A percentile compares a stretch with the other conserved stretches of the same genome.
These are phyloP conservation scores for Gerris lacustris DNA, from an alignment of 2,888 invertebrate genomes.

Conservation along the genomic window DNA sequence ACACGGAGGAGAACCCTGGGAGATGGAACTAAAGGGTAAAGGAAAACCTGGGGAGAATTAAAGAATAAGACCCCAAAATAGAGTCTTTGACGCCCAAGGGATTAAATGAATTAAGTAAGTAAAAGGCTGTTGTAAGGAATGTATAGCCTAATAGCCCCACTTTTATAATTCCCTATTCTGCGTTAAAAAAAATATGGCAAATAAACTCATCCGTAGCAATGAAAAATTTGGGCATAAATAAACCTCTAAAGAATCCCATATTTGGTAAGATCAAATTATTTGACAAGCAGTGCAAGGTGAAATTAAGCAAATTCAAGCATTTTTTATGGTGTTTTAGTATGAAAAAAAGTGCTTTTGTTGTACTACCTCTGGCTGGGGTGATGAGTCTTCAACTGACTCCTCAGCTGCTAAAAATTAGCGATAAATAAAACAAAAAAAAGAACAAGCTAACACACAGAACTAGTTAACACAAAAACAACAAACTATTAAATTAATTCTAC, in stretches of 20 bases:
- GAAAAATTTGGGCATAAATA: background rate
- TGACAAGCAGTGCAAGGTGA: background rate
- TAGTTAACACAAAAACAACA: no score
- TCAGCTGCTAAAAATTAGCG: background rate
- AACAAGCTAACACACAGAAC: background rate
- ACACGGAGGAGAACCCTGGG: no score
- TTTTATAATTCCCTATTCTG: no score
- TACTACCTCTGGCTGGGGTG: background rate
- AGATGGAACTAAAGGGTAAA: no score
- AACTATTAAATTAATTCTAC: no score
- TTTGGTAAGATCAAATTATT: background rate
- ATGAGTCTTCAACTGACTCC: background rate
- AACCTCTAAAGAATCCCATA: background rate
- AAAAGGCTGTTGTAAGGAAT: no score
- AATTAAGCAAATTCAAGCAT: background rate
- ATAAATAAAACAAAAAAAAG: background rate
- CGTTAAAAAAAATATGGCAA: background rate
- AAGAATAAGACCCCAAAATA: no score
- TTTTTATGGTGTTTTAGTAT: background rate
- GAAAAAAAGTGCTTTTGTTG: background rate
- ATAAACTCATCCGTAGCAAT: background rate
- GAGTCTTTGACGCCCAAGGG: no score
- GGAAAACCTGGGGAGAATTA: no score
- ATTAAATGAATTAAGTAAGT: no score
- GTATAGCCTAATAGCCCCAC: no score